Percentiles rank a stretch among this genome's conserved stretches.
Evolutionary conservation across 2,113 vertebrate species (phyloP).

Genomic region (Sinocyclocheilus maitianheensis): DNA sequence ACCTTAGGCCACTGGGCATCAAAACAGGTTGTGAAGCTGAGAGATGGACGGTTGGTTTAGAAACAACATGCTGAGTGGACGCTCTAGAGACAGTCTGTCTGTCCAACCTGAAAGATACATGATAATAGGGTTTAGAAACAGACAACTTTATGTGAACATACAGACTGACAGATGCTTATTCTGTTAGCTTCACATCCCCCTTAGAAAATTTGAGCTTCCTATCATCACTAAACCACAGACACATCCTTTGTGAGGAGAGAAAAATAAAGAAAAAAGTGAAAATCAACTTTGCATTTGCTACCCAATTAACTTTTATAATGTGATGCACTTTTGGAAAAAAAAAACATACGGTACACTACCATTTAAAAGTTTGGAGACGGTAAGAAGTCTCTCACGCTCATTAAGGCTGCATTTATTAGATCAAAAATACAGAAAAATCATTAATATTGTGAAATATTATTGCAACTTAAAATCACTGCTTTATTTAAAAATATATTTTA

Average conservation of each 20-base stretch:
- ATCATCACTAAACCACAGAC: not conserved
- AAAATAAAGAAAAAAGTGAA: not conserved
- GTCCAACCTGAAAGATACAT: slow-evolving; percentile 16
- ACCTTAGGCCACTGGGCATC: slow-evolving; percentile 39
- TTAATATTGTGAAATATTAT: not conserved
- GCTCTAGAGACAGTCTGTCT: not conserved
- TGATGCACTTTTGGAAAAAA: not conserved
- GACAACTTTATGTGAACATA: not conserved
- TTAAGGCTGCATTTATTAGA: not conserved
- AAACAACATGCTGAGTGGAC: slow-evolving; percentile 25
- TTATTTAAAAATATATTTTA: not conserved
- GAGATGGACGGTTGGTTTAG: not conserved
- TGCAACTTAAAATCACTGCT: not conserved
- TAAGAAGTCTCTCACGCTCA: not conserved
- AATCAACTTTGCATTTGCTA: not conserved
- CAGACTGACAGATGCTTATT: not conserved
- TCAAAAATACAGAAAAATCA: not conserved
- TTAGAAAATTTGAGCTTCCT: not conserved
- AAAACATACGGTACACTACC: not conserved
- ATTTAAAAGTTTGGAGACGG: not conserved
- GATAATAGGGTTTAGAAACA: slow-evolving; percentile 1
- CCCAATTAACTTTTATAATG: not conserved
- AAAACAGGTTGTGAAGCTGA: not conserved
- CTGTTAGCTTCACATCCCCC: not conserved
- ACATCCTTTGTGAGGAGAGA: not conserved